Base-by-base conservation (phyloP, 2,113 vertebrate genomes). In the Ptyas mucosa region DNA sequence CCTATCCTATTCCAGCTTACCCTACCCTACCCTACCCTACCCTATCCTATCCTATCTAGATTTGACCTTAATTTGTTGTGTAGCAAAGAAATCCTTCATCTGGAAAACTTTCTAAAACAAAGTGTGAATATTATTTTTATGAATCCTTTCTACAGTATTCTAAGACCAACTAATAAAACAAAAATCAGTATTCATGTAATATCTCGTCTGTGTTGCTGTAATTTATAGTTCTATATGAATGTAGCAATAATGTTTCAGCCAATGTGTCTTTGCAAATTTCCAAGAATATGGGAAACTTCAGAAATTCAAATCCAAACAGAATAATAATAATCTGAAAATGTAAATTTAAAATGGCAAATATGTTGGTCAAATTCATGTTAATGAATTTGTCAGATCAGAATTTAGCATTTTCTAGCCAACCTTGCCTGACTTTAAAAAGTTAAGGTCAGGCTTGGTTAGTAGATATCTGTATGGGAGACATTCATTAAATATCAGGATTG, bases 91-190 rank as follows among this genome's bases (percentile, higher is more conserved):
- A 46, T 85, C 34, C 96, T 97, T 97, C 97, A 92, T 87, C 92
- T 97, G 95, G 95, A 96, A 94, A 97, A 97, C 97, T 98, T 98
- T 98, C 96, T 98, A 98, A 97, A 96, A 96, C 94, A 95, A 98
- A 97, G 97, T 97, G 97, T 98, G 97, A 97, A 97, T 98, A 97
- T 96, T 92, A 97, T 98, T 98, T 98, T 98, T 98, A 97, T 97
- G 96, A 97, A 95, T 97, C 97, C 98, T 98, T 98, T 98, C 97
- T 98, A 98, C 97, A 98, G 97, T 95, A 96, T 97, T 98, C 97
- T 95, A 94, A 97, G 96, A 97, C 95, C 95, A 34, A 93, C 96
- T 97, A 98, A 98, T 98, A 98, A 98, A 98, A 39, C 69, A 81
- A 92, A 91, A 93, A 93, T 92, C 95, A 93, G 24, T 94, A 95